Base-by-base conservation (phyloP, 35 echinoderm and acorn worm species). In the Apostichopus californicus region DNA sequence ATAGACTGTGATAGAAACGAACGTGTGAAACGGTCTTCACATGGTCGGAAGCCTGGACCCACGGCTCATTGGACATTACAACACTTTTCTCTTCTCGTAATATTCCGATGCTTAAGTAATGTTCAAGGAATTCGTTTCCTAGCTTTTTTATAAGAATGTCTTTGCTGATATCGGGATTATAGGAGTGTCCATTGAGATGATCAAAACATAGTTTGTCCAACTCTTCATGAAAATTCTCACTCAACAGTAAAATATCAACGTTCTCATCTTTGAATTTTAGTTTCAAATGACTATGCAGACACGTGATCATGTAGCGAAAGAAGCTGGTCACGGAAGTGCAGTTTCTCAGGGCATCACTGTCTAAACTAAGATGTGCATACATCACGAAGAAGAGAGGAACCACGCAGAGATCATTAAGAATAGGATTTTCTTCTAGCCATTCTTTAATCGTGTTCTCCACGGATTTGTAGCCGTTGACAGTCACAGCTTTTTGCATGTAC, bases 401-500 rank as follows among this genome's bases (percentile, higher is more conserved):
- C 54, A 46, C 78, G 46, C 78, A 81, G 23, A 81, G 78, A 52
- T 81, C 78, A 17, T 52, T 46, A 6, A 81, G 78, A 6, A 81
- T 81, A 6, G 78, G 78, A 55, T 81, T 81, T 8, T 7, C 78
- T 55, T 25, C 54, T 22, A 81, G 54, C 54, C 54, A 55, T 81
- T 81, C 26, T 81, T 46, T 81, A 52, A 81, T 81, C 1, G 25
- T 26, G 8, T 34, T 26, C 12, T 46, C 78, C 12, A 46, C 14
- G 17, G 55, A 46, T 9, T 14, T 87, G 84, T 61, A 4, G 11
- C 55, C 84, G 20, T 87, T 87, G 14, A 81, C 5, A 4, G 55
- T 56, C 8, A 81, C 56, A 65, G 84, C 84, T 87, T 87, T 87
- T 65, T 61, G 55, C 10, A 87, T 21, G 56, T 87, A 87, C 9